Evolutionary conservation across 2,113 vertebrate species (phyloP).

Genomic region (Myotis davidii): DNA sequence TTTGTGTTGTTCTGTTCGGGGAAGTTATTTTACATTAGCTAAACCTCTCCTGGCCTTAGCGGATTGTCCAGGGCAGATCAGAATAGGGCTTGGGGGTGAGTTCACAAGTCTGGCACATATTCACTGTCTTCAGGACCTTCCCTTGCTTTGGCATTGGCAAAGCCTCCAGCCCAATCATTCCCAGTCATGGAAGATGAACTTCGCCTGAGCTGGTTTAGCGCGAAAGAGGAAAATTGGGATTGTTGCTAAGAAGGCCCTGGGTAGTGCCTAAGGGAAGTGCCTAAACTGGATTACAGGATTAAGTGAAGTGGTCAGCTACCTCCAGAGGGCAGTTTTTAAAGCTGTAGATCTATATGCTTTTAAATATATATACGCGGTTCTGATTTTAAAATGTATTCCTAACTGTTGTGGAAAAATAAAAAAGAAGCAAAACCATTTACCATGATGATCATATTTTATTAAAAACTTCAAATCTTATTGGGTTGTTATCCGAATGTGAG

Average conservation of each 20-base stretch:
- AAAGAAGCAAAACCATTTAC: not conserved
- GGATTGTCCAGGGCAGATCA: not conserved
- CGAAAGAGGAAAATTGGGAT: not conserved
- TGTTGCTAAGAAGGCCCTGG: not conserved
- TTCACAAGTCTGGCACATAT: not conserved
- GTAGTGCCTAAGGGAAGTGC: not conserved
- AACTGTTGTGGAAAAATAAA: not conserved
- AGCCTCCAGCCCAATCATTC: not conserved
- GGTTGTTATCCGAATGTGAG: constrained; percentile 32
- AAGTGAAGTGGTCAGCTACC: not conserved
- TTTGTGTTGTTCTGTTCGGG: not conserved
- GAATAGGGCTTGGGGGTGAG: not conserved
- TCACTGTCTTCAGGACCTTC: not conserved
- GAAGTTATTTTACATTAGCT: not conserved
- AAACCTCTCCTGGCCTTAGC: not conserved
- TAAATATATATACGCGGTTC: not conserved
- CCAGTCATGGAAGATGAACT: not conserved
- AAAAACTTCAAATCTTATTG: constrained; percentile 5
- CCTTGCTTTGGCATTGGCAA: not conserved
- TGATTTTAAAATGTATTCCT: constrained; percentile 36
- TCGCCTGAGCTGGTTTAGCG: not conserved
- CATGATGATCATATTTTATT: not conserved
- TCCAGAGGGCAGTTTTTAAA: not conserved
- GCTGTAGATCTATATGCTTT: not conserved
- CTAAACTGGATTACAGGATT: not conserved